These are phyloP conservation scores for Tanytarsus gracilentus DNA, from an alignment of 2,888 invertebrate species.

Conservation along the genomic window DNA sequence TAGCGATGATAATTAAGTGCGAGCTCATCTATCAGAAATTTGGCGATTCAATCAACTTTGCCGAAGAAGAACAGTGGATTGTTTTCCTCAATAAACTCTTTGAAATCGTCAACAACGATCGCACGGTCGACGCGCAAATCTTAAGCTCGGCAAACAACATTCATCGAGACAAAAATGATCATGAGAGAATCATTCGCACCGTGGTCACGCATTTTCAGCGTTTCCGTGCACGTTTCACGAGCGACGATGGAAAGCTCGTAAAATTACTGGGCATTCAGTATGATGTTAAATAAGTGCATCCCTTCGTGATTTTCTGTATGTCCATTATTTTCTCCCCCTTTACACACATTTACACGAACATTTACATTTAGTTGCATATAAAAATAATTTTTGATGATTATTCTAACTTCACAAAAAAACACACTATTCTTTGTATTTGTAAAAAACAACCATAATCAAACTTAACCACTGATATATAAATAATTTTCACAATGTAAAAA, in stretches of 20 bases:
- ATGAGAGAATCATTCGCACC: constrained; percentile 10
- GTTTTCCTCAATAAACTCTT: constrained; percentile 16
- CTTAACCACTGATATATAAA: too few species aligned
- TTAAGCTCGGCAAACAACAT: constrained; percentile 16
- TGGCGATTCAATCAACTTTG: constrained; percentile 6
- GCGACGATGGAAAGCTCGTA: constrained; percentile 18
- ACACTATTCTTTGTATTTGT: too few species aligned
- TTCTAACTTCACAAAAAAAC: too few species aligned
- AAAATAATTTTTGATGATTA: too few species aligned
- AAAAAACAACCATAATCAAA: too few species aligned
- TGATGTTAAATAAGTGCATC: constrained; percentile 23
- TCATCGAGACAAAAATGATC: constrained; percentile 16
- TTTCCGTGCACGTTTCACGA: neutral
- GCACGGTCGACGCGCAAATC: constrained; percentile 21
- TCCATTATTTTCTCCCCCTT: too few species aligned
- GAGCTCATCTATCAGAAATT: constrained; percentile 21
- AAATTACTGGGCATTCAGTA: constrained; percentile 21
- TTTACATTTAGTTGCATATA: too few species aligned
- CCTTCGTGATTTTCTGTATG: neutral
- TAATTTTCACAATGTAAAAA: too few species aligned
- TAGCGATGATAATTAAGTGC: constrained; percentile 23
- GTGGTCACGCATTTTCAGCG: constrained; percentile 18
- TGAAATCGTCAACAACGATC: constrained; percentile 18
- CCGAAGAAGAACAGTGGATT: constrained; percentile 22
- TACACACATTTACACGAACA: too few species aligned